A percentile compares a stretch with the other conserved stretches of the same genome.
Conservation (phyloP, 1,140 invertebrate genomes). For the Bombus haemorrhoidalis region DNA sequence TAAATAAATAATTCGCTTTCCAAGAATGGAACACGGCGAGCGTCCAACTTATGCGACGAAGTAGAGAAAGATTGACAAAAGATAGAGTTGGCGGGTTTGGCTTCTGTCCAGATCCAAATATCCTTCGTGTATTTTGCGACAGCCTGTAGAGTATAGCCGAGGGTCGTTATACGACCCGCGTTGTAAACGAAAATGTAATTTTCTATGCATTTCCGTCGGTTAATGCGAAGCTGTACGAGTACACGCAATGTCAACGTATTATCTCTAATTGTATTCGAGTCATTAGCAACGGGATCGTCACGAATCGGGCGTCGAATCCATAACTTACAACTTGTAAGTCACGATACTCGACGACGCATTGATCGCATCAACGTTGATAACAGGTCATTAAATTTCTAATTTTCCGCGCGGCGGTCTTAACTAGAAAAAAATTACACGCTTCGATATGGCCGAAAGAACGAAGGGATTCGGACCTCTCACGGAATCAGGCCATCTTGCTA, state of each 20-base stretch:
- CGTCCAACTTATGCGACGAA: too few relatives aligned
- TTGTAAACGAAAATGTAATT: constrained; percentile 39
- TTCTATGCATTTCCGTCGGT: constrained; percentile 23
- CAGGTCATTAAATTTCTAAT: constrained; percentile 19
- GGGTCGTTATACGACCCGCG: background rate
- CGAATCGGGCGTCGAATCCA: background rate
- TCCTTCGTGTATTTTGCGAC: background rate
- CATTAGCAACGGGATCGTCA: constrained; percentile 24
- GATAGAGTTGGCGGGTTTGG: too few relatives aligned
- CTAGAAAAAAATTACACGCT: constrained; percentile 7
- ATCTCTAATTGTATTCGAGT: background rate
- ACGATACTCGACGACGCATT: background rate
- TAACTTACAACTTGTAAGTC: constrained; percentile 4
- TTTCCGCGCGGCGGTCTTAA: background rate
- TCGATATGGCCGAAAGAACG: background rate
- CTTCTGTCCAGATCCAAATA: background rate
- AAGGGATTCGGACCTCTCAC: background rate
- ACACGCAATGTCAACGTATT: constrained; percentile 18
- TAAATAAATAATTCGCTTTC: too few relatives aligned
- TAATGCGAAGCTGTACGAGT: background rate
- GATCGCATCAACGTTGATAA: constrained; percentile 32
- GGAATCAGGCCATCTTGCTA: background rate
- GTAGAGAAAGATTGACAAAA: too few relatives aligned
- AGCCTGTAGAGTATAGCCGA: background rate
- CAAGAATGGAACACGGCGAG: too few relatives aligned